A percentile compares a stretch with the other conserved stretches of the same genome.
Evolutionary conservation across 2,888 invertebrate genomes (phyloP).

Genomic region (Dolichopus griseipennis): DNA sequence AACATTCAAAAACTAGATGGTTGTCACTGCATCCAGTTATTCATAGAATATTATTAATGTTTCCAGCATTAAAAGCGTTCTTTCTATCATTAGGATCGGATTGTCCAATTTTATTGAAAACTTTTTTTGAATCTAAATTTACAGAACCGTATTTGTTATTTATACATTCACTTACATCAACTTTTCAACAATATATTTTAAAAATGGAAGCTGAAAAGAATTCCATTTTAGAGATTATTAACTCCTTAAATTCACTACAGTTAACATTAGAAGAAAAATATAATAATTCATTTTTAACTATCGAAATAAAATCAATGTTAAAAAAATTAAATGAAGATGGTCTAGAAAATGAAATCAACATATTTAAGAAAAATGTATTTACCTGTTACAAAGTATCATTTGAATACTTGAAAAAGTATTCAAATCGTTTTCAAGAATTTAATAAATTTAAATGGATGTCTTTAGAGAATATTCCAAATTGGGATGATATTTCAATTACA

Average conservation of each 20-base stretch:
- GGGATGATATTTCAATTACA: not conserved
- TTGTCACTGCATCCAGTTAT: conserved; percentile 15
- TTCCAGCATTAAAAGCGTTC: conserved; percentile 15
- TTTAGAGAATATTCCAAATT: not conserved
- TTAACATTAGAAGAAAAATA: too few species aligned
- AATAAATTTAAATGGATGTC: conserved; percentile 8
- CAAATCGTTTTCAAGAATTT: not conserved
- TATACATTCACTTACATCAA: conserved; percentile 15
- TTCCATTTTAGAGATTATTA: conserved; percentile 14
- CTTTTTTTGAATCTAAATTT: conserved; percentile 16
- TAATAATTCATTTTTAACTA: too few species aligned
- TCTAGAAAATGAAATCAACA: too few species aligned
- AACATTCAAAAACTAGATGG: conserved; percentile 16
- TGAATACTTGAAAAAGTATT: not conserved
- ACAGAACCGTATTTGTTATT: conserved; percentile 17
- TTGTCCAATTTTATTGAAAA: conserved; percentile 11
- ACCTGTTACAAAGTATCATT: too few species aligned
- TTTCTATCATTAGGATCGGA: conserved; percentile 10
- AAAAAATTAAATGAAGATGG: too few species aligned
- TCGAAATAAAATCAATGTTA: too few species aligned
- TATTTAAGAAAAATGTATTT: too few species aligned
- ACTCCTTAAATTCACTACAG: too few species aligned
- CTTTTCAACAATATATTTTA: conserved; percentile 14
- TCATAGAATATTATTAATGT: conserved; percentile 15
- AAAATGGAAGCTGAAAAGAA: conserved; percentile 16